phyloP scores from a whole-genome alignment of 1,140 invertebrate genomes.

The Halotydeus destructor region DNA sequence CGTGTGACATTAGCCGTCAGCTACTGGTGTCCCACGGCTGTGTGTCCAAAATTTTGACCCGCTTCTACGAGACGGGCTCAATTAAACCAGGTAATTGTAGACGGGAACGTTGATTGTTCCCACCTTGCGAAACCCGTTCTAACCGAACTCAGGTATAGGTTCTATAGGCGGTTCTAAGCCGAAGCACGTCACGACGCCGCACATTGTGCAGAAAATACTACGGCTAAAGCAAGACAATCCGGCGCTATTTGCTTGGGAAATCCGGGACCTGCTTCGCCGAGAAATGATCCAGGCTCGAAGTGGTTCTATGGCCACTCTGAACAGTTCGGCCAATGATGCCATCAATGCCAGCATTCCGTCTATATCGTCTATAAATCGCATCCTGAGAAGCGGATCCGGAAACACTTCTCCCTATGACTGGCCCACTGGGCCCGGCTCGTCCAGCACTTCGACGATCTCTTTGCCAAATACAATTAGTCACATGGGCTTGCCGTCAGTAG shows the following conservation, averaged over 20 bases:
- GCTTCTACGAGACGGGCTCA: constrained; percentile 85
- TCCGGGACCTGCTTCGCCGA: constrained; percentile 56
- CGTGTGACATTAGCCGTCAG: constrained; percentile 85
- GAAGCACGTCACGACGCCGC: constrained; percentile 80
- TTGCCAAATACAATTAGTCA: background rate
- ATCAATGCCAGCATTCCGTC: constrained; percentile 4
- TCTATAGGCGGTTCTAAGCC: constrained; percentile 73
- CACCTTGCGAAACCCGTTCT: background rate
- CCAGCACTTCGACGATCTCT: background rate
- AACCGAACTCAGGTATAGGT: constrained; percentile 20
- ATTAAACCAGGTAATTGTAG: constrained; percentile 42
- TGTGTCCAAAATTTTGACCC: constrained; percentile 88
- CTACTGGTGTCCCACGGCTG: constrained; percentile 85
- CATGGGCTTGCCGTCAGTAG: background rate
- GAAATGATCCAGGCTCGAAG: constrained; percentile 8
- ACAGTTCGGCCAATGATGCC: background rate
- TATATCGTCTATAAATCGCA: constrained; percentile 12
- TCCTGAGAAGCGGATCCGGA: constrained; percentile 5
- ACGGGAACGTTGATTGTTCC: background rate
- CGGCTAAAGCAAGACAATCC: constrained; percentile 75
- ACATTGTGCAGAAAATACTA: constrained; percentile 73
- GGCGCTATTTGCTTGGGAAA: constrained; percentile 81
- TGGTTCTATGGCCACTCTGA: background rate
- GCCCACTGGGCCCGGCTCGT: background rate
- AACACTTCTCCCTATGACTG: background rate